Evolutionary conservation across 2,797 vertebrate species (phyloP), one percentile per base, ranked within the genome.

Genomic region (Pangasius larnaudii): DNA sequence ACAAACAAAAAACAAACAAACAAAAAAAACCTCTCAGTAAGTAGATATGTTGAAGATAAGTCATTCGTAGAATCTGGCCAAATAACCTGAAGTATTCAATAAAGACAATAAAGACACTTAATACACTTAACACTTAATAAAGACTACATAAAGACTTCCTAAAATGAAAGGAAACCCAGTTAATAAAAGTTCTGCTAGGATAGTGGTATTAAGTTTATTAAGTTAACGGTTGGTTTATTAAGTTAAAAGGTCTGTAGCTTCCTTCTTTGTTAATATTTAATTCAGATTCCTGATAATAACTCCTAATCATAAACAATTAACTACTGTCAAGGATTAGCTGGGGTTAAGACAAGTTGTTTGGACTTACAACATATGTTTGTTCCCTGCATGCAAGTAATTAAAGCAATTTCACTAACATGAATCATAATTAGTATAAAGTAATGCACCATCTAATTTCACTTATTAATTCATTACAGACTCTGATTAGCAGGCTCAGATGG

Each of bases 401-500:
- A 27, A 69, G 49, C 36, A 75, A 19, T 22, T n/a, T 75, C 27
- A 80, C 33, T 89, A 59, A 86, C 22, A 27, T 74, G 63, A 79
- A 83, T 36, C 24, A 53, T 56, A 49, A 63, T 36, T 81, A 39
- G 51, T 75, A 67, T 88, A 36, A 88, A 89, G 86, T 39, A 51
- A 39, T 85, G 65, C 80, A 88, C 71, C 72, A 59, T 86, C 85
- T 88, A 85, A 87, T 90, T 90, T 78, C 63, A 86, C 83, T 89
- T 74, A 90, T 88, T 89, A 89, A 86, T 88, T 78, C 69, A 88
- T 72, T 72, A 59, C 74, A 85, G 80, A 63, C 27, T 58, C 42
- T 90, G 90, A 86, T 90, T 85, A 86, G 80, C 59, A 74, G 82
- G 84, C 89, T 90, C 75, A 53, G 78, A 89, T 89, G 80, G 85